Percentiles rank a stretch among this genome's conserved stretches.
Conservation (phyloP, 2,888 invertebrate genomes). For the Drosophila koepferae region DNA sequence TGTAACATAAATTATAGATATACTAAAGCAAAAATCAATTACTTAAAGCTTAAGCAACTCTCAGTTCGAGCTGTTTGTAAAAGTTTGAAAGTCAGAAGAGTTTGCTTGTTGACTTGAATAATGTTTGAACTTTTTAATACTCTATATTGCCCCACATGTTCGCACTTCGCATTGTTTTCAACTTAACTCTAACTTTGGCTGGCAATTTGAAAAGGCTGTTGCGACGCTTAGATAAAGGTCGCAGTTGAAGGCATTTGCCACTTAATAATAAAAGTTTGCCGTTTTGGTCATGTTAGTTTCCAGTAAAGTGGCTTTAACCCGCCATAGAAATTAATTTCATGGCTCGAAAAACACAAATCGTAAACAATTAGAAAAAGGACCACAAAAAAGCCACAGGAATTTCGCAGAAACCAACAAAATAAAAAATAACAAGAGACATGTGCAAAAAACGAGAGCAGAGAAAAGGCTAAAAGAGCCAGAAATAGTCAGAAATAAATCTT, state of each 20-base stretch:
- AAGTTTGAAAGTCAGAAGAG: neutral
- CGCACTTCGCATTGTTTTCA: constrained; percentile 5
- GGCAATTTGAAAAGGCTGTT: constrained; percentile 10
- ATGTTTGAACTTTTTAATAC: neutral
- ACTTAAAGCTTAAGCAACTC: neutral
- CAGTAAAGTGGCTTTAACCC: constrained; percentile 33
- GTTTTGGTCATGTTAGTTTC: constrained; percentile 29
- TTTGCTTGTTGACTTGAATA: constrained; percentile 4
- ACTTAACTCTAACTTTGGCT: constrained; percentile 16
- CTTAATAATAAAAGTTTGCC: constrained; percentile 32
- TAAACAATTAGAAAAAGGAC: constrained; percentile 62
- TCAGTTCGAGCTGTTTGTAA: neutral
- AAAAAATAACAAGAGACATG: constrained; percentile 9
- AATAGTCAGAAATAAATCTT: constrained; percentile 35
- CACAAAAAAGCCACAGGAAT: constrained; percentile 14
- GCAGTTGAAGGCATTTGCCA: constrained; percentile 41
- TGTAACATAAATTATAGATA: neutral
- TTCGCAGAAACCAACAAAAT: constrained; percentile 29
- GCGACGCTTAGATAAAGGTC: constrained; percentile 37
- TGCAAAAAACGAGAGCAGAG: constrained; percentile 13
- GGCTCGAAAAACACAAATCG: constrained; percentile 75
- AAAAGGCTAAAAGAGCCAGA: constrained; percentile 14
- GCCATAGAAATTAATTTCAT: constrained; percentile 78
- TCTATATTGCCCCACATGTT: neutral
- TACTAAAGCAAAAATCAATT: neutral